Evolutionary conservation across 2,888 invertebrate genomes (phyloP), one percentile per base, ranked within the genome.

Genomic region (Lasius fuliginosus): DNA sequence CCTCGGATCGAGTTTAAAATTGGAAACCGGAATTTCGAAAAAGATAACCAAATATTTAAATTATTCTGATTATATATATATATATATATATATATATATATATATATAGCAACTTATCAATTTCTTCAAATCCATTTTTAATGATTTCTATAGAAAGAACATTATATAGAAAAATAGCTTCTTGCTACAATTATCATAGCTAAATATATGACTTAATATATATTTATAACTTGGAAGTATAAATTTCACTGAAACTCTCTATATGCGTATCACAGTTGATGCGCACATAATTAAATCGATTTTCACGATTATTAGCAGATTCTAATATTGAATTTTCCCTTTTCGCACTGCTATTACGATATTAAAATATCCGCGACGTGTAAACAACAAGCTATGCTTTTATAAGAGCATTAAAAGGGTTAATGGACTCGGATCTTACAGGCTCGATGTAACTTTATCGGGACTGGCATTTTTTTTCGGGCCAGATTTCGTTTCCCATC

Each of bases 41-140:
- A 46, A 71, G 18, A 56, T 65, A 67, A 33, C 15, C 18, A 71
- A 79, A 71, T 71, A 30, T 71, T 79, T 33, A 71, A 79, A 60
- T 23, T 23, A 9, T 18, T 46, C 23, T 23, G 23, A 23, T 23
- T 23, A n/a, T n/a, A n/a, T n/a, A n/a, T n/a, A n/a, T n/a, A n/a
- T n/a, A n/a, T n/a, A n/a, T n/a, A n/a, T n/a, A n/a, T n/a, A n/a
- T n/a, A n/a, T n/a, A n/a, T n/a, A n/a, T n/a, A n/a, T n/a, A n/a
- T n/a, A n/a, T n/a, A n/a, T n/a, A n/a, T n/a, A 23, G 23, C 33
- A 33, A 56, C 5, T 68, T 30, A 40, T 40, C 40, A 30, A 62
- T 75, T 33, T 15, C n/a, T 42, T 23, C 3, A 58, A 60, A 60
- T 12, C 3, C 42, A 62, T n/a, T 30, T 18, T 15, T 6, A 18